phyloP scores from a whole-genome alignment of 2,888 invertebrate genomes.

The Watsonalla binaria region DNA sequence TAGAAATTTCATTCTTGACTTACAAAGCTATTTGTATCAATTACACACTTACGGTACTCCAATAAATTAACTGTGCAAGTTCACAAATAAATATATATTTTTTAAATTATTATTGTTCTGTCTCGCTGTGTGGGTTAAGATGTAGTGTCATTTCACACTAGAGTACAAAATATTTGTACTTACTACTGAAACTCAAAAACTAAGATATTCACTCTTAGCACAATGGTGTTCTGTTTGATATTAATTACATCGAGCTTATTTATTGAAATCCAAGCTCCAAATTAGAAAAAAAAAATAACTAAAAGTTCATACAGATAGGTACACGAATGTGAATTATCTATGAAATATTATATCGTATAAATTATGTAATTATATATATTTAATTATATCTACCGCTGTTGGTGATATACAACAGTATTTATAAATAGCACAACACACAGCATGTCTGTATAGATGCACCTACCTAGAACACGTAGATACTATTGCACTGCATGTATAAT shows the following conservation, averaged over 20 bases:
- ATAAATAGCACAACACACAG: slow-evolving; percentile 16
- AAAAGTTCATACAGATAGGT: not conserved
- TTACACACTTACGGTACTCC: too few species aligned
- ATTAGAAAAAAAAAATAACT: not conserved
- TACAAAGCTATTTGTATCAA: too few species aligned
- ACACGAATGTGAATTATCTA: not conserved
- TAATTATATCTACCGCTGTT: not conserved
- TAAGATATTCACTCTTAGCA: too few species aligned
- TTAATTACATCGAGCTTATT: not conserved
- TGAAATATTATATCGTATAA: not conserved
- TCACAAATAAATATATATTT: too few species aligned
- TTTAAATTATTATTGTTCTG: not conserved
- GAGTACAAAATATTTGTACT: too few species aligned
- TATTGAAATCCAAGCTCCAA: slow-evolving; percentile 1
- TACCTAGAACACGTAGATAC: slow-evolving; percentile 45
- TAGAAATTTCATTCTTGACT: not conserved
- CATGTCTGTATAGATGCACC: slow-evolving; percentile 46
- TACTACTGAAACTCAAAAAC: too few species aligned
- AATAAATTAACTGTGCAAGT: too few species aligned
- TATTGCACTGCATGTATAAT: slow-evolving; percentile 58
- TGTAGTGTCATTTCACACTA: too few species aligned
- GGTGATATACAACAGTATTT: slow-evolving; percentile 13
- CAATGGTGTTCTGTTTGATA: not conserved
- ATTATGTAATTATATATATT: not conserved
- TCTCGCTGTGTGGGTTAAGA: too few species aligned